Base-by-base conservation (phyloP, 2,888 invertebrate genomes). In the Agriopis leucophaearia region DNA sequence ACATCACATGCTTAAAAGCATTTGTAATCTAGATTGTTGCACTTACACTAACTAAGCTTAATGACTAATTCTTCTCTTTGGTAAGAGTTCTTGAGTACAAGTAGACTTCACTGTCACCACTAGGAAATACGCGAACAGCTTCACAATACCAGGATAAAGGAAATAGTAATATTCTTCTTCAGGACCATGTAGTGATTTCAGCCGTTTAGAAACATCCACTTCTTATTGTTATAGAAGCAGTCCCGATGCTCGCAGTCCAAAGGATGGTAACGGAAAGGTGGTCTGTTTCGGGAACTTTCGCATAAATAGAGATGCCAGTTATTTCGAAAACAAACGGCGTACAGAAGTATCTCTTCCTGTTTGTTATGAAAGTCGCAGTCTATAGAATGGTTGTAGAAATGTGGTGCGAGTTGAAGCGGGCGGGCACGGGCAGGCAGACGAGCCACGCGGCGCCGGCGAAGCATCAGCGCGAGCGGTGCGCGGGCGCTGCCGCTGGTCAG, bases 391-490 rank as follows among this genome's bases (percentile, higher is more conserved):
- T 82, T 70, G 86, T 80, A 58, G 88, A 81, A 69, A 88, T 80
- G 62, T 83, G 76, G 62, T 84, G 76, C 58, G 83, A 44, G 83
- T 67, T 83, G 73, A 83, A 82, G 67, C 86, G 83, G 69, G 86
- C 77, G 80, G 86, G 82, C 77, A 87, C 83, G 71, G 91, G 91
- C 74, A 92, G 84, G 81, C 92, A 91, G 81, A 88, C 87, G 78
- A 92, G 89, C 87, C 92, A 91, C 72, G 83, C 84, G 77, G 88
- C 86, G 80, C 86, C 83, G 79, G 85, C 84, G 73, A 87, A 82
- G 80, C 88, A 88, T 92, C 91, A 92, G 88, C 92, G 92, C 84
- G 90, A 86, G 70, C 90, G 90, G 70, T 89, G 89, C 83, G 88
- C 83, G 57, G 91, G 90, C 77, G 88, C 82, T 16, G 84, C 79